Base-by-base conservation (phyloP, 2,113 vertebrate genomes). In the Dicaeum eximium region DNA sequence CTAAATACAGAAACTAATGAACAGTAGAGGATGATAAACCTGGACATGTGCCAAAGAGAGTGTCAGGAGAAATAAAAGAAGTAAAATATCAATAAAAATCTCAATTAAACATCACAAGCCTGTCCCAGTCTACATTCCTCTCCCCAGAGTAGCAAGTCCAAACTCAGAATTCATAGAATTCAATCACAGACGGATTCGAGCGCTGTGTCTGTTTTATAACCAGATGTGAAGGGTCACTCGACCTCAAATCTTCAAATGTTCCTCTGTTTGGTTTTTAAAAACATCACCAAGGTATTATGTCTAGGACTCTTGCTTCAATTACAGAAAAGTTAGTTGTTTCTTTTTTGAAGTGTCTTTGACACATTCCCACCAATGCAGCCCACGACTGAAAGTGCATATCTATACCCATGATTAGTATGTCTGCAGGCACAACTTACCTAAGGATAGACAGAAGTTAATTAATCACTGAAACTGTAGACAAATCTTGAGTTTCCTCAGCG, bases 381-480 rank as follows among this genome's bases (percentile, higher is more conserved):
- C 18, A n/a, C 40, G 47, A 40, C 38, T 85, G 62, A 92, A 87
- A 90, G 50, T 47, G 15, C 10, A 3, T 33, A n/a, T 61, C 58
- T 92, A 9, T 60, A 37, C 31, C 27, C 44, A 74, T 80, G 50
- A 85, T 90, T 80, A 47, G 18, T 82, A 35, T 66, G 51, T 80
- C 70, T 78, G 57, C 51, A 80, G 45, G 82, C 56, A 58, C 35
- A 78, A 25, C 35, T 83, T 92, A 93, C 91, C 90, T 92, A 56
- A 94, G 73, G 69, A 72, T 38, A 58, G 47, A 75, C 15, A 91
- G 37, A 96, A 95, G 21, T 93, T 93, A 96, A 96, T 96, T 96
- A 96, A 61, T 94, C 89, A 60, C 50, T 94, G 90, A 97, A 96
- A 95, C 33, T 80, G 66, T 89, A 93, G 71, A 95, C 70, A 90